Conservation (phyloP, 2,113 vertebrate genomes). For the Cacatua alba region DNA sequence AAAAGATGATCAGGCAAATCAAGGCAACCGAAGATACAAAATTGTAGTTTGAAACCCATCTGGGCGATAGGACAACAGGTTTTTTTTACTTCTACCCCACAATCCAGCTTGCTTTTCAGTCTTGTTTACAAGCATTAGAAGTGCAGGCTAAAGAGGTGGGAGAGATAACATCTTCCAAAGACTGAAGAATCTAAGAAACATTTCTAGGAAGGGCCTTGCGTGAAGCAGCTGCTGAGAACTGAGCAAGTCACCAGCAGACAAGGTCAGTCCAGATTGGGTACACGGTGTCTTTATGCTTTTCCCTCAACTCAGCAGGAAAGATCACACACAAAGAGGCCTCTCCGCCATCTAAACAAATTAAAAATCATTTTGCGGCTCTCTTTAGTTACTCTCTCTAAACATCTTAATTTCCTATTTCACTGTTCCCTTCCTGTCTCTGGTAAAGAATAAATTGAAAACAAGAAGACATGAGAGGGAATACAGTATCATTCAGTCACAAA, state of each 20-base stretch:
- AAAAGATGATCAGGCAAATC: not conserved
- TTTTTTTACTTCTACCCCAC: not conserved
- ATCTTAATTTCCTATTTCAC: conserved; percentile 44
- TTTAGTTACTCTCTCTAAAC: conserved; percentile 41
- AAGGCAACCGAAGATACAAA: not conserved
- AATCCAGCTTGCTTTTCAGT: not conserved
- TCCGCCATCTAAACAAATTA: conserved; percentile 39
- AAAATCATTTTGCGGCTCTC: conserved; percentile 22
- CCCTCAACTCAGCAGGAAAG: not conserved
- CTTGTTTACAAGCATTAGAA: not conserved
- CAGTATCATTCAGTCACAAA: not conserved
- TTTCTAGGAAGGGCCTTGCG: not conserved
- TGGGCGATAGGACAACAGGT: not conserved
- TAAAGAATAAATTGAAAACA: conserved; percentile 46
- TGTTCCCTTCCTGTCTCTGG: conserved; percentile 26
- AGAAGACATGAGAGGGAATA: not conserved
- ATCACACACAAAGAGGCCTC: not conserved
- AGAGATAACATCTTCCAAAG: not conserved
- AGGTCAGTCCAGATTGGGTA: not conserved
- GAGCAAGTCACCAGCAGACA: not conserved
- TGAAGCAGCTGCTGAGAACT: not conserved
- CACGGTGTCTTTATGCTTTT: not conserved
- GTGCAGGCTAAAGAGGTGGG: not conserved
- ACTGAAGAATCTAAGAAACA: not conserved
- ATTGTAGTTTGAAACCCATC: not conserved